Conservation (phyloP, 2,797 vertebrate genomes). For the Oophaga sylvatica region DNA sequence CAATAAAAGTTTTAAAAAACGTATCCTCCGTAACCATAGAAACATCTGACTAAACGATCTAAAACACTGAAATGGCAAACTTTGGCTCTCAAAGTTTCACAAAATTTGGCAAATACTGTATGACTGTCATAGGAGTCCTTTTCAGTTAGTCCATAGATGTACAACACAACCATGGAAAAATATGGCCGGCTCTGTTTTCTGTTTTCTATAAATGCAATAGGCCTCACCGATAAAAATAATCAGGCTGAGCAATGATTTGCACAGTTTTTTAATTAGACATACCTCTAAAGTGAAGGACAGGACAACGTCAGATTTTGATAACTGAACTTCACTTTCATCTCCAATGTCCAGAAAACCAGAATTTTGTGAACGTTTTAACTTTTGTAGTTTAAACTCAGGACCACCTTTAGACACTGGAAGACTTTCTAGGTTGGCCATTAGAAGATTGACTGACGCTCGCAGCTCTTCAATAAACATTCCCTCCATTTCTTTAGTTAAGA, state of each 20-base stretch:
- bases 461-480: slow-evolving; percentile 90
- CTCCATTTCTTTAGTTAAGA: slow-evolving; percentile 90
- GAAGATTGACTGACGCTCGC: slow-evolving; percentile 88
- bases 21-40: no score
- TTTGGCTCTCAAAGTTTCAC: no score
- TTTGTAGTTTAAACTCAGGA: slow-evolving; percentile 89
- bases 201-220: no score
- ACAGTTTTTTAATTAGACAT: slow-evolving; percentile 50
- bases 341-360: slow-evolving; percentile 93
- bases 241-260: neutral
- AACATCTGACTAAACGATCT: no score
- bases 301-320: slow-evolving; percentile 93
- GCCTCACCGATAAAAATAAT: no score
- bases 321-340: slow-evolving; percentile 87
- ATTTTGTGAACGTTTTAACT: slow-evolving; percentile 91
- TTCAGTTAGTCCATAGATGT: no score
- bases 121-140: no score
- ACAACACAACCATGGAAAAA: no score
- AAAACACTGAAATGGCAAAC: no score
- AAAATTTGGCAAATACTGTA: no score
- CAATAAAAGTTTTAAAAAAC: no score
- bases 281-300: slow-evolving; percentile 95
- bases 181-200: no score
- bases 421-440: slow-evolving; percentile 97
- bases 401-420: slow-evolving; percentile 95